Conservation (phyloP, 1,140 invertebrate species). For the Microplitis mediator region DNA sequence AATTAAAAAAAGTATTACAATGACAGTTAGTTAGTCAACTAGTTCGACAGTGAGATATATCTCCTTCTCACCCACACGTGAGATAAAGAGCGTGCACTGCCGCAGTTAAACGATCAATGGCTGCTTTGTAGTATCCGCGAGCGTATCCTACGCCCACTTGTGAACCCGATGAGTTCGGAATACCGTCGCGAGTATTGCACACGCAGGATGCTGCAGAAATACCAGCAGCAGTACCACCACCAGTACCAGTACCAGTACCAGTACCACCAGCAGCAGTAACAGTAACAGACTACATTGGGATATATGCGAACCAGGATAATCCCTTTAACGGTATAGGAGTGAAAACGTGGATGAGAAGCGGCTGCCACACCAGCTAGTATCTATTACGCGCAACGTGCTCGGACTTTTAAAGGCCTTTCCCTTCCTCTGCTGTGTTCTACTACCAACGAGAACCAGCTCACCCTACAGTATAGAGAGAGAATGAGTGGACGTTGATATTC, state of each 20-base stretch:
- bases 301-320: constrained; percentile 17
- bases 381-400: constrained; percentile 33
- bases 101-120: constrained; percentile 9
- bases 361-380: constrained; percentile 9
- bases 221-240: no score
- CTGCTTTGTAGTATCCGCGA: neutral
- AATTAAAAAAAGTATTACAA: no score
- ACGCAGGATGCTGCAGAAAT: no score
- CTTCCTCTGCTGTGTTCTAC: no score
- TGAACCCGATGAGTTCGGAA: neutral
- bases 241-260: no score
- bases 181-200: neutral
- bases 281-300: no score
- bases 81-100: neutral
- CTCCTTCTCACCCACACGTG: neutral
- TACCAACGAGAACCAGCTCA: neutral
- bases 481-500: constrained; percentile 32
- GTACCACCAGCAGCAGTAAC: no score
- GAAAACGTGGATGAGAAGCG: constrained; percentile 9
- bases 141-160: constrained; percentile 20
- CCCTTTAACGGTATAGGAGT: constrained; percentile 17
- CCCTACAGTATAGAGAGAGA: no score
- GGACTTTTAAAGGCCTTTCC: constrained; percentile 28
- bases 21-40: no score
- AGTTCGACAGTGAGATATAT: no score